These are phyloP conservation scores for Dicrostonyx torquatus DNA, from an alignment of 2,797 vertebrate genomes.

Conservation along the genomic window DNA sequence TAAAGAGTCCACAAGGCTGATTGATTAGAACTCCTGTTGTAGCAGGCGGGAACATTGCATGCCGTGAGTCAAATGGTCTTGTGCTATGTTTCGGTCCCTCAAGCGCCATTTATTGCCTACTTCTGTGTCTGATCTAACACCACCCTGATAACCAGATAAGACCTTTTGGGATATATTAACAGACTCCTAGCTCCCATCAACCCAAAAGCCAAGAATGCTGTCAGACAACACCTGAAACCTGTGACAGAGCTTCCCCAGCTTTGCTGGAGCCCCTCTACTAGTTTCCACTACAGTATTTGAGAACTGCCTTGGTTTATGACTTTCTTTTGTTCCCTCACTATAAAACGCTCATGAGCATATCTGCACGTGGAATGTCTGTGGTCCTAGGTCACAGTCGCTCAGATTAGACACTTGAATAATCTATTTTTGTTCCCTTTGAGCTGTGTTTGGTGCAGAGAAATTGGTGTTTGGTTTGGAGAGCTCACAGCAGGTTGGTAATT, in stretches of 20 bases:
- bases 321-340: not conserved
- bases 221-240: not conserved
- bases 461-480: not conserved
- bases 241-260: not conserved
- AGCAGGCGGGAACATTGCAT: not conserved
- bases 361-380: not conserved
- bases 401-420: not conserved
- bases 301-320: not conserved
- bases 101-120: not conserved
- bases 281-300: not conserved
- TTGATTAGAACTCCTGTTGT: not conserved
- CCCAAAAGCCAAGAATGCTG: not conserved
- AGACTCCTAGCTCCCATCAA: not conserved
- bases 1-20: not conserved
- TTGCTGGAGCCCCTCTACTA: not conserved
- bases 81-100: not conserved
- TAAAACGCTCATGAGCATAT: not conserved
- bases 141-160: not conserved
- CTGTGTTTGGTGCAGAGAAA: not conserved
- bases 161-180: not conserved
- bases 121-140: not conserved
- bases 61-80: not conserved
- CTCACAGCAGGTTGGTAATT: not conserved
- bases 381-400: not conserved
- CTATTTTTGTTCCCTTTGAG: not conserved